Percentiles rank a stretch among this genome's conserved stretches.
These are phyloP conservation scores for Nasonia vitripennis DNA, from an alignment of 1,140 invertebrate species.

Conservation along the genomic window DNA sequence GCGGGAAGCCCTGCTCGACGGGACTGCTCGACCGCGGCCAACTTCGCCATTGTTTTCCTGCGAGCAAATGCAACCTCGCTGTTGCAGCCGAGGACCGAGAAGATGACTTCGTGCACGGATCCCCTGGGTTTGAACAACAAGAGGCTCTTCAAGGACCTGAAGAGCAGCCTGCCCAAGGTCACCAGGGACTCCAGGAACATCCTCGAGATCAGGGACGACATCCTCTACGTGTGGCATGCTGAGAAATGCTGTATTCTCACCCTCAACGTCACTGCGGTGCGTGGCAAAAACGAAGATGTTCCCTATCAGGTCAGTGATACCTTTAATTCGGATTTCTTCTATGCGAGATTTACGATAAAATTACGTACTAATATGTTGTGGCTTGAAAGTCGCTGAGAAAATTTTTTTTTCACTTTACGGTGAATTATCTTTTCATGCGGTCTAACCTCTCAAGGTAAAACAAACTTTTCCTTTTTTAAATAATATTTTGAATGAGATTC, in stretches of 20 bases:
- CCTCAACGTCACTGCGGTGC: constrained; percentile 77
- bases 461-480: not conserved
- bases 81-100: constrained; percentile 51
- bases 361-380: not conserved
- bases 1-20: not conserved
- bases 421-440: not conserved
- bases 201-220: constrained; percentile 78
- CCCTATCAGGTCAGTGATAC: constrained; percentile 78
- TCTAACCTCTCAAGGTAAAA: not conserved
- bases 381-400: not conserved
- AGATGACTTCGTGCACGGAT: constrained; percentile 77
- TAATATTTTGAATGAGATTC: not conserved
- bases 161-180: constrained; percentile 74
- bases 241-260: constrained; percentile 79
- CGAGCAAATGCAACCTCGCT: constrained; percentile 41
- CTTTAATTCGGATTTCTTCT: not conserved
- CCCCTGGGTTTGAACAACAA: constrained; percentile 76
- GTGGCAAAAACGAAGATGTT: constrained; percentile 73
- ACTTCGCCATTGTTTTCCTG: constrained; percentile 64
- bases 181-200: constrained; percentile 79
- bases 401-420: not conserved
- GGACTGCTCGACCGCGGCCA: constrained; percentile 36
- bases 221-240: constrained; percentile 80
- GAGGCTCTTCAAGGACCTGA: constrained; percentile 78
- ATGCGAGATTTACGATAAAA: not conserved